These are phyloP conservation scores for Diplazon laetatorius DNA, from an alignment of 2,888 invertebrate species.

Conservation along the genomic window DNA sequence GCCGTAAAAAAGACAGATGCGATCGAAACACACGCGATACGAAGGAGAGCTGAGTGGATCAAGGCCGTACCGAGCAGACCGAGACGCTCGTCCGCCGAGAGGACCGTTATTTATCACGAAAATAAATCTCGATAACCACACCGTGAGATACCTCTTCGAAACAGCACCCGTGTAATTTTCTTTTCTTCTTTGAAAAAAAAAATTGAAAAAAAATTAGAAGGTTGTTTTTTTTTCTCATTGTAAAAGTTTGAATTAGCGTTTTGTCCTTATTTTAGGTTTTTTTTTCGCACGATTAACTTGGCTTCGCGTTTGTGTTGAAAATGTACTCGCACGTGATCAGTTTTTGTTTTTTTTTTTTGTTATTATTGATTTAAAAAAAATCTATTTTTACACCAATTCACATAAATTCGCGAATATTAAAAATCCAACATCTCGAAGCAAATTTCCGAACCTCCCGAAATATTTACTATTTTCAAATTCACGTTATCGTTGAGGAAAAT, in stretches of 20 bases:
- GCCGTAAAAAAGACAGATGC: constrained; percentile 66
- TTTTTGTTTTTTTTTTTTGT: no score
- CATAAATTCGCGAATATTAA: background rate
- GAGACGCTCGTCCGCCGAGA: constrained; percentile 1
- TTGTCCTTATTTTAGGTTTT: constrained; percentile 38
- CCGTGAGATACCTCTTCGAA: constrained; percentile 19
- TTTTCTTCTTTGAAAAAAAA: no score
- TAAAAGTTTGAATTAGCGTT: constrained; percentile 35
- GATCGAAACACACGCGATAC: constrained; percentile 66
- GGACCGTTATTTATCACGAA: constrained; percentile 67
- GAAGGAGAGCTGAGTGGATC: constrained; percentile 73
- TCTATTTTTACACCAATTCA: no score
- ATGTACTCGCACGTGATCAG: background rate
- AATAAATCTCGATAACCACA: constrained; percentile 61
- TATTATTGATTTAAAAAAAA: no score
- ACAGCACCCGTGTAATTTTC: background rate
- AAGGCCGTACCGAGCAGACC: constrained; percentile 71
- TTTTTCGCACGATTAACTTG: constrained; percentile 44
- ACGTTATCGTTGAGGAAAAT: no score
- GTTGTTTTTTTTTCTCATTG: no score
- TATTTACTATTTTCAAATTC: no score
- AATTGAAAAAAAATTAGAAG: no score
- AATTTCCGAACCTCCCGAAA: no score
- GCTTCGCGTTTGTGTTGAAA: constrained; percentile 21
- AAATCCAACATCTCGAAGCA: background rate